Conservation (phyloP, 1,140 invertebrate species). For the Branchinecta lynchi region DNA sequence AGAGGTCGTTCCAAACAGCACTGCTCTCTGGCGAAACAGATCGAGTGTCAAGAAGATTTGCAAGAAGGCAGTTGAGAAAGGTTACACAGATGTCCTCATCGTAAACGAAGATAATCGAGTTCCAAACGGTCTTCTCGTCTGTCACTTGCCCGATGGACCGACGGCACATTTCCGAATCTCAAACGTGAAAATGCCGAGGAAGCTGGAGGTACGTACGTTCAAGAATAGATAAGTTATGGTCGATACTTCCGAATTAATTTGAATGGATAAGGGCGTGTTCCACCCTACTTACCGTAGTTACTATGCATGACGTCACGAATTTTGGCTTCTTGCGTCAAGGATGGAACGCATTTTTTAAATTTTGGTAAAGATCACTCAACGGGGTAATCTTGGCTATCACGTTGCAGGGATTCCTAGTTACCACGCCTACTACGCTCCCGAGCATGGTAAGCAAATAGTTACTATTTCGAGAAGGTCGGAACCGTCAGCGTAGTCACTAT, state of each 20-base stretch:
- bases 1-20: slow-evolving; percentile 78
- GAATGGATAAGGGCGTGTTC: no score
- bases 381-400: no score
- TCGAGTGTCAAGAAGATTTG: slow-evolving; percentile 87
- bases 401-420: no score
- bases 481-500: no score
- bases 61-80: slow-evolving; percentile 52
- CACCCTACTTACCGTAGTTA: no score
- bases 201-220: slow-evolving; percentile 37
- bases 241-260: background rate
- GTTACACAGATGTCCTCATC: slow-evolving; percentile 78
- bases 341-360: no score
- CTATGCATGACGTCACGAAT: no score
- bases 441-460: no score
- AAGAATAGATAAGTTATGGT: background rate
- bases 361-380: no score
- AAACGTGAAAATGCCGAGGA: slow-evolving; percentile 65
- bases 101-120: slow-evolving; percentile 82
- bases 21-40: slow-evolving; percentile 55
- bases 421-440: no score
- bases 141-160: slow-evolving; percentile 88
- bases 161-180: slow-evolving; percentile 69
- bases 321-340: no score
- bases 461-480: no score
- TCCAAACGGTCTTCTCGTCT: slow-evolving; percentile 78